These are phyloP conservation scores for Oligia strigilis DNA, from an alignment of 2,888 invertebrate genomes.

Conservation along the genomic window DNA sequence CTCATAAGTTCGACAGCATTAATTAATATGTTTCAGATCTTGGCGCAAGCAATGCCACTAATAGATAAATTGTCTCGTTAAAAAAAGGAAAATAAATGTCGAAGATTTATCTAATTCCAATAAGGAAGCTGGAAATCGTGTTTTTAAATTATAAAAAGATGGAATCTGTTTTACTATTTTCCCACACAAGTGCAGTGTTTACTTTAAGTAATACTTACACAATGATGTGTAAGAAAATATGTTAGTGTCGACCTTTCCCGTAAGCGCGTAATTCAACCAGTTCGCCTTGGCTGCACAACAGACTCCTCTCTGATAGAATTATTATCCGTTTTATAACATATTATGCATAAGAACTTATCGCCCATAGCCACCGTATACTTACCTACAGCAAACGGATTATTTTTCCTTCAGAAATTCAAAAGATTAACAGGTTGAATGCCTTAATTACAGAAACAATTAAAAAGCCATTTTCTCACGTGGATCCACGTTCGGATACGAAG, in stretches of 20 bases:
- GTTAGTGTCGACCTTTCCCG: constrained; percentile 55
- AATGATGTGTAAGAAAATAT: constrained; percentile 49
- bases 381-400: neutral
- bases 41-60: neutral
- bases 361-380: neutral
- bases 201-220: constrained; percentile 14
- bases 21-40: neutral
- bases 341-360: neutral
- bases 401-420: neutral
- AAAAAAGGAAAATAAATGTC: constrained; percentile 2
- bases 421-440: neutral
- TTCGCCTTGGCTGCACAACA: constrained; percentile 59
- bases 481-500: too few relatives aligned
- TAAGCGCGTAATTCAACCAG: constrained; percentile 49
- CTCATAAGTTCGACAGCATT: neutral
- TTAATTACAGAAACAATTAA: too few relatives aligned
- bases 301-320: constrained; percentile 46
- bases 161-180: constrained; percentile 26
- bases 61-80: neutral
- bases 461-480: too few relatives aligned
- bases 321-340: constrained; percentile 30
- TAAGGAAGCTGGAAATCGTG: constrained; percentile 27
- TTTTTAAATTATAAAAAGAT: constrained; percentile 16
- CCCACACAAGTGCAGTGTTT: constrained; percentile 31
- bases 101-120: constrained; percentile 15